These are phyloP conservation scores for Thecocarcelia acutangulata DNA, from an alignment of 2,888 invertebrate genomes.

Conservation along the genomic window DNA sequence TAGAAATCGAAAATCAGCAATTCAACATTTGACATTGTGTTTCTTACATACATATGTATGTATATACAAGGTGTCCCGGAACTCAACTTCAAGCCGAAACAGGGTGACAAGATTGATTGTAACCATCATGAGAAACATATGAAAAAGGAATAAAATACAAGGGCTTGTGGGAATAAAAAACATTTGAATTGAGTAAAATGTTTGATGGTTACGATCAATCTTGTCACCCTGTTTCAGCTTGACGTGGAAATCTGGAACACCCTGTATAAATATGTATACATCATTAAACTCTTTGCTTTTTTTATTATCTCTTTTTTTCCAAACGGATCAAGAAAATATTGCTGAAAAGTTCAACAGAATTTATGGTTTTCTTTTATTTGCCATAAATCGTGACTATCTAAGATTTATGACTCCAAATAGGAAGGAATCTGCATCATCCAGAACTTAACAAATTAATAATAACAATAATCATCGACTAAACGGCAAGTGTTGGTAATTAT, in stretches of 20 bases:
- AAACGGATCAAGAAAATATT: slow-evolving; percentile 24
- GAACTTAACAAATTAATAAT: slow-evolving; percentile 53
- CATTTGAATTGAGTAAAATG: no score
- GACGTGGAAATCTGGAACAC: no score
- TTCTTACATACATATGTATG: no score
- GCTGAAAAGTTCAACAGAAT: slow-evolving; percentile 44
- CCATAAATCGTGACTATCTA: slow-evolving; percentile 59
- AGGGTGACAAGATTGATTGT: no score
- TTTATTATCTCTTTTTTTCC: neutral
- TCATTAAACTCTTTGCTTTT: slow-evolving; percentile 8
- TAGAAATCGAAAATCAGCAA: neutral
- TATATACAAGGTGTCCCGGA: no score
- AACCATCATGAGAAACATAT: no score
- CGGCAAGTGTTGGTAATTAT: slow-evolving; percentile 70
- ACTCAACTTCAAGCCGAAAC: no score
- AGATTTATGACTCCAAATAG: slow-evolving; percentile 48
- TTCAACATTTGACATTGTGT: neutral
- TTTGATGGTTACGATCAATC: no score
- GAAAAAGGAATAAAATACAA: no score
- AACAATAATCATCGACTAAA: slow-evolving; percentile 56
- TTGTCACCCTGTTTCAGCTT: no score
- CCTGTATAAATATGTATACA: neutral
- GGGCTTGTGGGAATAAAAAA: no score
- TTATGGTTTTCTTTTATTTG: slow-evolving; percentile 1
- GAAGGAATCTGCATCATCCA: slow-evolving; percentile 47